phyloP scores from a whole-genome alignment of 2,113 vertebrate genomes.

The Pseudopodoces humilis region DNA sequence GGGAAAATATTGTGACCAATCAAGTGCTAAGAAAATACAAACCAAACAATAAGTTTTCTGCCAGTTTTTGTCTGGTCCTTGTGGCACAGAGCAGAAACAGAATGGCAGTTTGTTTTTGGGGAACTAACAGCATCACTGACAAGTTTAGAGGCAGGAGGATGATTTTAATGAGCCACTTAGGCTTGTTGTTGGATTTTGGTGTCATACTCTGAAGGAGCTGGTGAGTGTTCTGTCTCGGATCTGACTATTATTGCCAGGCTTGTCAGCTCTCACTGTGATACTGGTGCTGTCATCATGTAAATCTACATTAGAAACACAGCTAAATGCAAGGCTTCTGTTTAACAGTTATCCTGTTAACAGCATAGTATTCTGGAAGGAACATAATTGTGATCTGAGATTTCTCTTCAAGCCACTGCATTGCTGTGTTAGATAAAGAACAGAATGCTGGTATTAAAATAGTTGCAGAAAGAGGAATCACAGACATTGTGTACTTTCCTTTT shows the following conservation, averaged over 20 bases:
- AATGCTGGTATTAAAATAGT: neutral
- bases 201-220: slow-evolving; percentile 22
- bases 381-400: neutral
- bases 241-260: slow-evolving; percentile 25
- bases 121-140: neutral
- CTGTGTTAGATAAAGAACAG: neutral
- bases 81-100: neutral
- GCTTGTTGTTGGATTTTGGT: slow-evolving; percentile 8
- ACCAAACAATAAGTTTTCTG: neutral
- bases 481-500: neutral
- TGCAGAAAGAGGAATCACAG: neutral
- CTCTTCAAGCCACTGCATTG: neutral
- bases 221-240: neutral
- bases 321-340: neutral
- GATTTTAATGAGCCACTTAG: slow-evolving; percentile 1
- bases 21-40: neutral
- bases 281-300: neutral
- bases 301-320: neutral
- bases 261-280: neutral
- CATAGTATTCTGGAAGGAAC: neutral
- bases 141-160: neutral
- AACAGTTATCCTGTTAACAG: neutral
- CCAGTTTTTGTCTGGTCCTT: neutral
- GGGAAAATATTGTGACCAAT: neutral
- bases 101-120: neutral